Conservation (phyloP, 2,113 vertebrate species). For the Phaetusa simplex region DNA sequence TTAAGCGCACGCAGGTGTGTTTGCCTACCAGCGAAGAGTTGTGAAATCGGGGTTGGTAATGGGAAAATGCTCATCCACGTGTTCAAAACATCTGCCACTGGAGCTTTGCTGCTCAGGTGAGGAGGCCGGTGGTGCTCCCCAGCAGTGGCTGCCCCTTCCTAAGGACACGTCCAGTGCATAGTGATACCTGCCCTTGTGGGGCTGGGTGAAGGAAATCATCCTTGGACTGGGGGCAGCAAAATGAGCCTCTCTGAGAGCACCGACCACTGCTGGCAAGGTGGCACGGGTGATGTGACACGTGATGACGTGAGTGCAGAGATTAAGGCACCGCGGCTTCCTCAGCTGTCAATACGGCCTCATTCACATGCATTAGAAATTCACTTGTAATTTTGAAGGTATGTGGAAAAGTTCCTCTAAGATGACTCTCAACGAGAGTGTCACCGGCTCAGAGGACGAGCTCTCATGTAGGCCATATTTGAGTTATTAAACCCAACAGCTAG, state of each 20-base stretch:
- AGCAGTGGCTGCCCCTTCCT: accelerated
- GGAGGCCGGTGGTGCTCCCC: not conserved
- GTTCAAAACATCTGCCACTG: not conserved
- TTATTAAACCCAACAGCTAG: conserved; percentile 42
- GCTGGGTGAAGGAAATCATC: not conserved
- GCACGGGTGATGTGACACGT: accelerated
- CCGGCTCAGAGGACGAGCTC: not conserved
- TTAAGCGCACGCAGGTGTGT: not conserved
- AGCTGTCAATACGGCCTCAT: not conserved
- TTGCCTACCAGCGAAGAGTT: not conserved
- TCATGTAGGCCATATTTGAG: not conserved
- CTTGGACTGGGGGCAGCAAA: not conserved
- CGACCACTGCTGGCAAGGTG: accelerated
- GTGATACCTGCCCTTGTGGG: not conserved
- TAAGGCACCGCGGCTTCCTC: not conserved
- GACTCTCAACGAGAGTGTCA: not conserved
- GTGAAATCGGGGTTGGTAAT: not conserved
- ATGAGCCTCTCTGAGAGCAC: accelerated
- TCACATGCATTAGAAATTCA: not conserved
- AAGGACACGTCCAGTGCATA: not conserved
- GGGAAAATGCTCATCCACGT: not conserved
- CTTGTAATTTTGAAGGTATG: not conserved
- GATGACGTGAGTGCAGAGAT: not conserved
- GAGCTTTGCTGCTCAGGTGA: not conserved
- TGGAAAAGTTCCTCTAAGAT: not conserved